Conservation (phyloP, 2,797 vertebrate genomes). For the Sebastolobus altivelis region DNA sequence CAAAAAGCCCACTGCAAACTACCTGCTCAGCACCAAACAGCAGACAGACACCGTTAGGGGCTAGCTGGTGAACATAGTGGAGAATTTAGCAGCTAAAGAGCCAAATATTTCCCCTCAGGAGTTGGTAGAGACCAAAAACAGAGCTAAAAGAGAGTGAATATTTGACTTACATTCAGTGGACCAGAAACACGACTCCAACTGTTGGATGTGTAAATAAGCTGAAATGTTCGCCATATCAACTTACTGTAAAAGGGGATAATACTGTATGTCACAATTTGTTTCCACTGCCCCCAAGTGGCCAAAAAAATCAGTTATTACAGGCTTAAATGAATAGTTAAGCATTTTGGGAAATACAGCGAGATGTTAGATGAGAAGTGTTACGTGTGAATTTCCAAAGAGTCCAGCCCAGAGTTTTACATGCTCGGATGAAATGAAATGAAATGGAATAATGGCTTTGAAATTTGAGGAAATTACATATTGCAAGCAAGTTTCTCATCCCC, state of each 20-base stretch:
- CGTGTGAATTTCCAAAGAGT: neutral
- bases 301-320: neutral
- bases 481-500: neutral
- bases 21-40: too few species aligned
- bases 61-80: too few species aligned
- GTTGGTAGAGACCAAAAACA: too few species aligned
- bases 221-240: neutral
- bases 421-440: neutral
- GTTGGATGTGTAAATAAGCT: too few species aligned
- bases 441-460: neutral
- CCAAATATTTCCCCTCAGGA: too few species aligned
- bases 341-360: neutral
- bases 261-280: neutral
- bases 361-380: neutral
- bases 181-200: too few species aligned
- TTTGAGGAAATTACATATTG: slow-evolving; percentile 10
- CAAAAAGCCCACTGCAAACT: too few species aligned
- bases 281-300: neutral
- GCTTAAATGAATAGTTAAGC: neutral
- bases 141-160: too few species aligned
- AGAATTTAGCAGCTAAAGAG: too few species aligned
- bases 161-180: too few species aligned
- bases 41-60: too few species aligned
- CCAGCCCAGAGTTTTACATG: neutral
- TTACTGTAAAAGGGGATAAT: neutral